Conservation (phyloP, 2,797 vertebrate genomes). For the Sylvilagus floridanus region DNA sequence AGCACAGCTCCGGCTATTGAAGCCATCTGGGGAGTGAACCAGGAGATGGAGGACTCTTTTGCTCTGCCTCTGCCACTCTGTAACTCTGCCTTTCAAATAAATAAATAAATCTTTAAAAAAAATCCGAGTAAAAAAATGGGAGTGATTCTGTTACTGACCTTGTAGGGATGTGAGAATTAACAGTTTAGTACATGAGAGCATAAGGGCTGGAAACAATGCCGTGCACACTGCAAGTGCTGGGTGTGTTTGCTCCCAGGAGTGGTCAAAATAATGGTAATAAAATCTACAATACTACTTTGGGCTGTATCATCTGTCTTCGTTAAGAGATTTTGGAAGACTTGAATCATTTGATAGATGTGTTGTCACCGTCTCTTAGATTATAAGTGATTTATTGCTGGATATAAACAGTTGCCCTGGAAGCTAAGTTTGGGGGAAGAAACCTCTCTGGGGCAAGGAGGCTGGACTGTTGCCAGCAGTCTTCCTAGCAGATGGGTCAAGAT, state of each 20-base stretch:
- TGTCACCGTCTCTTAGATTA: slow-evolving; percentile 60
- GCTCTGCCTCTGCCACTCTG: too few relatives aligned
- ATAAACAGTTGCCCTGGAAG: slow-evolving; percentile 11
- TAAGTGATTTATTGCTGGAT: slow-evolving; percentile 55
- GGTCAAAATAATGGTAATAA: background rate
- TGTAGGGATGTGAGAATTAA: slow-evolving; percentile 22
- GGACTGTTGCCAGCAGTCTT: slow-evolving; percentile 48
- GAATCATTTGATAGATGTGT: slow-evolving; percentile 30
- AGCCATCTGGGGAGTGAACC: too few relatives aligned
- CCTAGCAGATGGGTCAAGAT: slow-evolving; percentile 58
- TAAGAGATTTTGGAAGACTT: slow-evolving; percentile 56
- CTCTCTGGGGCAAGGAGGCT: slow-evolving; percentile 36
- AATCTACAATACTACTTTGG: background rate
- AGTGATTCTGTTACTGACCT: background rate
- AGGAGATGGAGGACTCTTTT: too few relatives aligned
- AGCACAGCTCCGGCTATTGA: too few relatives aligned
- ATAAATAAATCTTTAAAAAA: too few relatives aligned
- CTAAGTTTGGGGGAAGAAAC: background rate
- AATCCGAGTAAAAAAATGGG: too few relatives aligned
- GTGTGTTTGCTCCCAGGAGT: background rate
- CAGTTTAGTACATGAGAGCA: background rate
- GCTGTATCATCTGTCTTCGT: slow-evolving; percentile 30
- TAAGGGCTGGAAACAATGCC: background rate
- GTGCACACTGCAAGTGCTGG: background rate
- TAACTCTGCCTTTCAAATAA: too few relatives aligned